Evolutionary conservation across 2,113 vertebrate species (phyloP).

Genomic region (Prietella phreatophila): DNA sequence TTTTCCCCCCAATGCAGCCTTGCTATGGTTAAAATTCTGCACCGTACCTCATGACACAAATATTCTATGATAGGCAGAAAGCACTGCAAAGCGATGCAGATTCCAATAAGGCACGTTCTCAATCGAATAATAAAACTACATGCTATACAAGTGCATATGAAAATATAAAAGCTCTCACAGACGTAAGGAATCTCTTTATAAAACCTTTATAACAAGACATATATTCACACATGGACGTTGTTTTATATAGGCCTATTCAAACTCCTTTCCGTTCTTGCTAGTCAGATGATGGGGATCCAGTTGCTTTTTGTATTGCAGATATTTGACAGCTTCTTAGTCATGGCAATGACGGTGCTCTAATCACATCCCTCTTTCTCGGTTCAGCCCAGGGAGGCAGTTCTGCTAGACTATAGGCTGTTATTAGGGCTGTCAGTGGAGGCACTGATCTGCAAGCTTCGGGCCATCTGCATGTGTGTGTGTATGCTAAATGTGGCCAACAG

Average conservation of each 20-base stretch:
- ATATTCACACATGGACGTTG: neutral
- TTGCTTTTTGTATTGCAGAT: constrained; percentile 25
- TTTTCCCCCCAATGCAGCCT: neutral
- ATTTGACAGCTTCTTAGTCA: constrained; percentile 34
- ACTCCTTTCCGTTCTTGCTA: neutral
- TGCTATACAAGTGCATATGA: neutral
- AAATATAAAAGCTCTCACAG: neutral
- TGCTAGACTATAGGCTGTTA: constrained; percentile 47
- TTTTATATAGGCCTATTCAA: neutral
- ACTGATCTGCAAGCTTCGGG: constrained; percentile 41
- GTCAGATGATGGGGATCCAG: neutral
- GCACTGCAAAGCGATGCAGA: neutral
- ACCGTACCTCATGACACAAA: neutral
- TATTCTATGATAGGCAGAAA: neutral
- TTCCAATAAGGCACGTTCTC: neutral
- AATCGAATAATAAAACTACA: neutral
- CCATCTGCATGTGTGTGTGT: constrained; percentile 43
- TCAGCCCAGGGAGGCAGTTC: constrained; percentile 36
- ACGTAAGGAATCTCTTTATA: neutral
- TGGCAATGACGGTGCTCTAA: constrained; percentile 42
- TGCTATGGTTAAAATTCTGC: neutral
- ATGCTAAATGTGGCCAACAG: constrained; percentile 35
- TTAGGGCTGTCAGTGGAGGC: constrained; percentile 52
- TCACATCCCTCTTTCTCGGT: constrained; percentile 46
- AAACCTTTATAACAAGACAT: neutral